Evolutionary conservation across 2,888 invertebrate genomes (phyloP).

Genomic region (Polyommatus iphigenia): DNA sequence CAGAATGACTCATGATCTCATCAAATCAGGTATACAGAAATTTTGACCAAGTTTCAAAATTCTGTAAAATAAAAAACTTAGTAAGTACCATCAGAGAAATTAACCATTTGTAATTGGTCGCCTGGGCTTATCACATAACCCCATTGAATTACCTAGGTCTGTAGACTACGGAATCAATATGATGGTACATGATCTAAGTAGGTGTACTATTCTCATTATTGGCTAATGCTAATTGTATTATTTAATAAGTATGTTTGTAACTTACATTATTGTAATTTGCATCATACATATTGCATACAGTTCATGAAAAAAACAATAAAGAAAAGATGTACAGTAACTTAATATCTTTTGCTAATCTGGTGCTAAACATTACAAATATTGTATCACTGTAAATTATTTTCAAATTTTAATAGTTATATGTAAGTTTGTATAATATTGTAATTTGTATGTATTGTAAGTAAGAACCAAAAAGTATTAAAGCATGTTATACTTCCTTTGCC

Average conservation of each 20-base stretch:
- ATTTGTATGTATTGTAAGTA: constrained; percentile 53
- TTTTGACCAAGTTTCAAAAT: background rate
- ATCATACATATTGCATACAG: background rate
- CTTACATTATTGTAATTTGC: constrained; percentile 1
- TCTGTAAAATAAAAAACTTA: background rate
- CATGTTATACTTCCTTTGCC: constrained; percentile 73
- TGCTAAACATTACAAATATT: constrained; percentile 58
- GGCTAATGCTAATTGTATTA: too few relatives aligned
- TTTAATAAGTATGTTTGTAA: constrained; percentile 18
- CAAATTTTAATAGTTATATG: constrained; percentile 31
- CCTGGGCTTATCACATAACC: too few relatives aligned
- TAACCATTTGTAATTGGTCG: background rate
- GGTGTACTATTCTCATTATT: background rate
- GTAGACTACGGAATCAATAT: background rate
- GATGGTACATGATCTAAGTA: background rate
- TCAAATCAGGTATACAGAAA: background rate
- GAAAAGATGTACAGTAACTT: constrained; percentile 18
- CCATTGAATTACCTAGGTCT: too few relatives aligned
- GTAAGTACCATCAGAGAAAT: background rate
- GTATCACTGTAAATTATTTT: constrained; percentile 48
- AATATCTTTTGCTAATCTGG: constrained; percentile 57
- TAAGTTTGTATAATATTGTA: constrained; percentile 41
- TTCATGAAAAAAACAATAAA: background rate
- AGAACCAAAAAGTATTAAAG: constrained; percentile 78
- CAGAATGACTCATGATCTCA: background rate